Base-by-base conservation (phyloP, 2,797 vertebrate species). In the Mus caroli region DNA sequence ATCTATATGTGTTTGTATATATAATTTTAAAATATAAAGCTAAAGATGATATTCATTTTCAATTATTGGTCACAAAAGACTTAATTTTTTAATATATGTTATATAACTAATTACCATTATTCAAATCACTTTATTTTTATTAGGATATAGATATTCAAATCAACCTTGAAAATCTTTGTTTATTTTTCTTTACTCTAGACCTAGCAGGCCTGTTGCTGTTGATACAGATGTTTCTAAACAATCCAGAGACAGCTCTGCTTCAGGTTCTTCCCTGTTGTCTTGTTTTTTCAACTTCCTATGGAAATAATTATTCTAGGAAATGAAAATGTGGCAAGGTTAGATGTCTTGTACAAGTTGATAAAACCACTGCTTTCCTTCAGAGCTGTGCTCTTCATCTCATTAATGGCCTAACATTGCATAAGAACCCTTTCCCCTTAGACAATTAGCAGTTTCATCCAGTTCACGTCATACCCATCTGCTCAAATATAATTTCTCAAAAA, bases 321-420 rank as follows among this genome's bases (percentile, higher is more conserved):
- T 87, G 86, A 94, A 84, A 96, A 73, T 94, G 94, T 96, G 89
- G 9, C 91, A 95, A 96, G 95, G 97, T 97, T 94, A 97, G 79
- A 97, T 91, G 88, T 97, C 96, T 96, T 93, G 84, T 98, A 95
- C 91, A 15, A 91, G 77, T 34, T 79, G 90, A 78, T 64, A 93
- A 97, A 98, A 97, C 96, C 90, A 71, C 94, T 88, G 46, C 79
- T 78, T 98, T 97, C 94, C 96, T 98, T 98, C 92, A 92, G 54
- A 90, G 80, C 95, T 97, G 52, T 1, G 26, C 97, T 98, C 91
- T 90, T 90, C 94, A 97, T 97, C 96, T 91, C 92, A 69, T 92
- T 96, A 95, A 93, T 97, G 80, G 28, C 52, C n/a, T 84, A 87
- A 86, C 96, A 92, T 64, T 96, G 77, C 78, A 83, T 89, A 64